Conservation (phyloP, 2,888 invertebrate genomes). For the Callinectes sapidus region DNA sequence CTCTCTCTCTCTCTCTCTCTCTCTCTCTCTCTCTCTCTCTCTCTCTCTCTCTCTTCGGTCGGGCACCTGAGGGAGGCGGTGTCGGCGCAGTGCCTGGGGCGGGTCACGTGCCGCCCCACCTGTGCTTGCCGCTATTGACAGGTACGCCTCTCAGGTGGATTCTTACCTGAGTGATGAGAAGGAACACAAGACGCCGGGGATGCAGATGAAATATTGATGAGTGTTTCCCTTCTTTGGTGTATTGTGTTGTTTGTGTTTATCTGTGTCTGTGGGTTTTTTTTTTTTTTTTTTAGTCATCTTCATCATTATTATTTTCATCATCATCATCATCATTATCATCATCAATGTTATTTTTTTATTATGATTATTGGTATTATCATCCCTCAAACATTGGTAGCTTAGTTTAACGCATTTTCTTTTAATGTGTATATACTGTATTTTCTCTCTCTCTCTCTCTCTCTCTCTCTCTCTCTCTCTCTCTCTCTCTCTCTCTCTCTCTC, state of each 20-base stretch:
- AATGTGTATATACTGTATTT: too few species aligned
- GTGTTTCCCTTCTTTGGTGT: background rate
- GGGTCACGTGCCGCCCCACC: background rate
- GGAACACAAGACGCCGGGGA: background rate
- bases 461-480: too few species aligned
- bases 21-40: background rate
- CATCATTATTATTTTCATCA: too few species aligned
- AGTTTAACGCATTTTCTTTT: too few species aligned
- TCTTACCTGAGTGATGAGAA: background rate
- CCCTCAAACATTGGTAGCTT: background rate
- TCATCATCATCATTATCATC: too few species aligned
- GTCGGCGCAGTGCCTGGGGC: background rate
- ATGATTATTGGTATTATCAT: too few species aligned
- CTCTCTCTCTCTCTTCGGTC: background rate
- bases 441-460: too few species aligned
- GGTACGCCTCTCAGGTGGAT: constrained; percentile 6
- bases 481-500: background rate
- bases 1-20: background rate
- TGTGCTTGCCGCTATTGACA: background rate
- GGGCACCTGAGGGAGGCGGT: background rate
- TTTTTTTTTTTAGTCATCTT: too few species aligned
- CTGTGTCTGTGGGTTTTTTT: too few species aligned
- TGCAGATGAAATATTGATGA: background rate
- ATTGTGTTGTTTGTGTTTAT: too few species aligned
- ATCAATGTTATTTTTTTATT: too few species aligned